Base-by-base conservation (phyloP, 2,797 vertebrate genomes). In the Pygocentrus nattereri region DNA sequence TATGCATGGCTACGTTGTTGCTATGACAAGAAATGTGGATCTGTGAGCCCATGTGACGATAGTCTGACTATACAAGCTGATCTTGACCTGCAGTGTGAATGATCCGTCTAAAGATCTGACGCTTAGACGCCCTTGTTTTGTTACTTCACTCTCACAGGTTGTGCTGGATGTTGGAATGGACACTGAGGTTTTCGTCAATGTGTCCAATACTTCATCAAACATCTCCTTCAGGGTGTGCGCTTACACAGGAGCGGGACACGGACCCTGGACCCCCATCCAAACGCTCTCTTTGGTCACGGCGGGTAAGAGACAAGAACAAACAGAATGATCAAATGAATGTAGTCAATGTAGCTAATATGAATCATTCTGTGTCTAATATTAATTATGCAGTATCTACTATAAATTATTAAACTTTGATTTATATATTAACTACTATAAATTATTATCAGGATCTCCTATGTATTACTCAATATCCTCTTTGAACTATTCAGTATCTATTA, bases 251-350 rank as follows among this genome's bases (percentile, higher is more conserved):
- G 95, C 94, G 0, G 97, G 97, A 1, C 92, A 87, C 0, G 96
- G 96, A 23, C 96, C 96, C 50, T 98, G 97, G 96, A 95, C 94
- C 65, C 85, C 88, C 31, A 78, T 91, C 0, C 91, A 96, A 74
- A 91, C 90, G 0, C 82, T 95, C n/a, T 89, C 85, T 23, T 91
- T 94, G 3, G 84, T 85, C 5, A 1, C 81, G 56, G 78, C 92
- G 18, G 93, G 95, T 95, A 23, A 25, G 19, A 59, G 11, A 59
- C 13, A 3, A 23, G 23, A 25, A 4, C 10, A 25, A 61, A 27
- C 1, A 15, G 25, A 23, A 5, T 13, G 38, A 0, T n/a, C 4
- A 18, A 31, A 15, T 6, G 16, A 44, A 49, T 16, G 12, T 11
- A 31, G 11, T 41, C 8, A 44, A 41, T 44, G 5, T 8, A 23